Percentiles rank a stretch among this genome's conserved stretches.
Evolutionary conservation across 2,113 vertebrate genomes (phyloP).

Genomic region (Camelus bactrianus): DNA sequence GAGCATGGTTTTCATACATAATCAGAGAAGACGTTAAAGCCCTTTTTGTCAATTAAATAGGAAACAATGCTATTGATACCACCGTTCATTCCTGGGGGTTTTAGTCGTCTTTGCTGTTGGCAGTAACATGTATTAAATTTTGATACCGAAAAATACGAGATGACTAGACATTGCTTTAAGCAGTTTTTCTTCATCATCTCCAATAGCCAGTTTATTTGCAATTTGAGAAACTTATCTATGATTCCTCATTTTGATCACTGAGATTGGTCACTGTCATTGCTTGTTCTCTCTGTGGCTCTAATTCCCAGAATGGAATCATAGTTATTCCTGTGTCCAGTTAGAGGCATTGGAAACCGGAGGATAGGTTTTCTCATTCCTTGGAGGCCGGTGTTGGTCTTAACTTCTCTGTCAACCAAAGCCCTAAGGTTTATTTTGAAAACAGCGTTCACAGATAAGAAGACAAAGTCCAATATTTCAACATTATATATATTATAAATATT

Average conservation of each 20-base stretch:
- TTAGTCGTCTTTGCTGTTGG: background rate
- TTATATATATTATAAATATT: background rate
- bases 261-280: background rate
- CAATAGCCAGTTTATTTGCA: background rate
- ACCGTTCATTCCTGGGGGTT: background rate
- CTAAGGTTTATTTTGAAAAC: background rate
- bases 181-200: background rate
- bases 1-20: background rate
- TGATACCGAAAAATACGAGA: background rate
- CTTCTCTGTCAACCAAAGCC: background rate
- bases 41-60: background rate
- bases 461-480: background rate
- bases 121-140: background rate
- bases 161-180: background rate
- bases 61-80: background rate
- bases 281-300: background rate
- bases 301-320: background rate
- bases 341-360: background rate
- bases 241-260: background rate
- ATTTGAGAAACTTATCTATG: background rate
- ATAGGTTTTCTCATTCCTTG: background rate
- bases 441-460: background rate
- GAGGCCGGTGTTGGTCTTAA: background rate
- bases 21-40: background rate
- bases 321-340: background rate